These are phyloP conservation scores for Ylistrum balloti DNA, from an alignment of 1,140 invertebrate species.

Conservation along the genomic window DNA sequence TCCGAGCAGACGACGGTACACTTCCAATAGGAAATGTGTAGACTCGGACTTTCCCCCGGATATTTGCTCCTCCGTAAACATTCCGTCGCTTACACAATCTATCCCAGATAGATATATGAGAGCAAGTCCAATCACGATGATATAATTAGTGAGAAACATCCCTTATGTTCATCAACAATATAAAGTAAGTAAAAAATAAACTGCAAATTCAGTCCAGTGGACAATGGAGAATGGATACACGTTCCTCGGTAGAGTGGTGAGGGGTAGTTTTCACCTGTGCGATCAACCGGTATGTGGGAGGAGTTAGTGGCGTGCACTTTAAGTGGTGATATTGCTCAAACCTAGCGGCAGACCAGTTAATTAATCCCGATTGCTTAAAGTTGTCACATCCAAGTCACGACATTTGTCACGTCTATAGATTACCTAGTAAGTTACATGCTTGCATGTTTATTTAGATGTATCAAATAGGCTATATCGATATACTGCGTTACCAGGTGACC, in stretches of 20 bases:
- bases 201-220: too few relatives aligned
- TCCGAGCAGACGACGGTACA: neutral
- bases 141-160: neutral
- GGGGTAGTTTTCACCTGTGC: neutral
- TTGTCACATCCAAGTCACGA: neutral
- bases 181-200: too few relatives aligned
- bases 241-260: neutral
- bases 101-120: neutral
- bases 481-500: too few relatives aligned
- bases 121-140: neutral
- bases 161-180: neutral
- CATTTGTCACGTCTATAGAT: too few relatives aligned
- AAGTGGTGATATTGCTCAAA: neutral
- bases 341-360: neutral
- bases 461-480: too few relatives aligned
- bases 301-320: neutral
- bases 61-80: neutral
- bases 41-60: neutral
- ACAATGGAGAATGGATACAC: too few relatives aligned
- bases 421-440: too few relatives aligned
- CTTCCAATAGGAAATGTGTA: neutral
- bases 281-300: neutral
- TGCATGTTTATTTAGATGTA: too few relatives aligned
- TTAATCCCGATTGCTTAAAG: neutral
- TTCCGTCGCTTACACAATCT: neutral